These are phyloP conservation scores for Auanema freiburgensis DNA, from an alignment of 2,888 invertebrate species.

Conservation along the genomic window DNA sequence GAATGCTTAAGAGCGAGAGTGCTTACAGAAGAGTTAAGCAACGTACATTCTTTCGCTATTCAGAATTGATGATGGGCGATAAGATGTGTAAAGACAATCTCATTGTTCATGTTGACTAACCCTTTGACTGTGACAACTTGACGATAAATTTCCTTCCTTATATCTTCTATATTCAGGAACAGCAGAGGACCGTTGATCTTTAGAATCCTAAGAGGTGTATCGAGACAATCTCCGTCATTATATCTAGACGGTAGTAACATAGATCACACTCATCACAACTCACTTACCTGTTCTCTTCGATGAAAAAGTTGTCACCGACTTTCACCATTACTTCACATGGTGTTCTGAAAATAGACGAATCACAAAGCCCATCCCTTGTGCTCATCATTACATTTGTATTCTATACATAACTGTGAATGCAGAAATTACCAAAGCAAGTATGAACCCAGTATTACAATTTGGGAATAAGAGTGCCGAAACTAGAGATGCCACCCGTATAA, in stretches of 20 bases:
- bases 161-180: slow-evolving; percentile 32
- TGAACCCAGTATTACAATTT: slow-evolving; percentile 35
- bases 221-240: slow-evolving; percentile 35
- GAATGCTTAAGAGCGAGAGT: too few species aligned
- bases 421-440: slow-evolving; percentile 26
- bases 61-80: not conserved
- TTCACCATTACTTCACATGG: slow-evolving; percentile 15
- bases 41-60: too few species aligned
- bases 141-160: slow-evolving; percentile 28
- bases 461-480: slow-evolving; percentile 29
- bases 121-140: slow-evolving; percentile 43
- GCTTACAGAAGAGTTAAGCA: not conserved
- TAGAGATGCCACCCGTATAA: slow-evolving; percentile 23
- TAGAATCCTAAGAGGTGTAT: slow-evolving; percentile 39
- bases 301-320: slow-evolving; percentile 18
- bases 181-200: slow-evolving; percentile 32
- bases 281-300: slow-evolving; percentile 24
- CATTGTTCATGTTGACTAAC: slow-evolving; percentile 9
- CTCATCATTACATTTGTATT: slow-evolving; percentile 25
- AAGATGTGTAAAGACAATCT: not conserved
- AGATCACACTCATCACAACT: not conserved
- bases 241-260: slow-evolving; percentile 21
- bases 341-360: slow-evolving; percentile 9
- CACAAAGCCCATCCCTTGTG: not conserved
- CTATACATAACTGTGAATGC: slow-evolving; percentile 28